phyloP scores from a whole-genome alignment of 2,888 invertebrate genomes.

The Sphinx pinastri region DNA sequence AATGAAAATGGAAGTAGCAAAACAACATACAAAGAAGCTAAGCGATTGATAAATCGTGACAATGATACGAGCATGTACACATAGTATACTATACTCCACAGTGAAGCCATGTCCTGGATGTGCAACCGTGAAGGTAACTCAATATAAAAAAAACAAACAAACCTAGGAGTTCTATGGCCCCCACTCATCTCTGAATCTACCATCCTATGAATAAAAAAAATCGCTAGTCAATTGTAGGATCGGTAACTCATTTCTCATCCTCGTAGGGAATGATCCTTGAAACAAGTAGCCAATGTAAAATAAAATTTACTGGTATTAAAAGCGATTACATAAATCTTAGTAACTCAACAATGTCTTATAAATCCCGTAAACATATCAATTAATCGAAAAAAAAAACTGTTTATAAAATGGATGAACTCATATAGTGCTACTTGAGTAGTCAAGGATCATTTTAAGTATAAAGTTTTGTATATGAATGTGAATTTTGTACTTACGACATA shows the following conservation, averaged over 20 bases:
- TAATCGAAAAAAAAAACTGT: no score
- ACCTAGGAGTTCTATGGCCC: constrained; percentile 88
- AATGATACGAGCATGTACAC: constrained; percentile 43
- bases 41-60: constrained; percentile 57
- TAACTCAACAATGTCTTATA: not conserved
- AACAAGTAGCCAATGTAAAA: not conserved
- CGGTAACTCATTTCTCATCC: constrained; percentile 1
- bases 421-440: not conserved
- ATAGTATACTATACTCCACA: constrained; percentile 34
- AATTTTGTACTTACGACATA: constrained; percentile 80
- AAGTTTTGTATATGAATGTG: not conserved
- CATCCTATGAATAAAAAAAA: constrained; percentile 84
- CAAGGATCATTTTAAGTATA: constrained; percentile 7
- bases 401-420: no score
- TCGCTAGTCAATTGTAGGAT: constrained; percentile 31
- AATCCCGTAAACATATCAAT: not conserved
- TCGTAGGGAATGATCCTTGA: constrained; percentile 4
- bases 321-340: not conserved
- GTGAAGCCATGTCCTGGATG: constrained; percentile 52
- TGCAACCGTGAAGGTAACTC: constrained; percentile 74
- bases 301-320: not conserved
- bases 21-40: constrained; percentile 55
- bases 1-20: constrained; percentile 27
- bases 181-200: constrained; percentile 87
- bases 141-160: constrained; percentile 81